Evolutionary conservation across 2,113 vertebrate species (phyloP).

Genomic region (Pelmatolapia mariae): DNA sequence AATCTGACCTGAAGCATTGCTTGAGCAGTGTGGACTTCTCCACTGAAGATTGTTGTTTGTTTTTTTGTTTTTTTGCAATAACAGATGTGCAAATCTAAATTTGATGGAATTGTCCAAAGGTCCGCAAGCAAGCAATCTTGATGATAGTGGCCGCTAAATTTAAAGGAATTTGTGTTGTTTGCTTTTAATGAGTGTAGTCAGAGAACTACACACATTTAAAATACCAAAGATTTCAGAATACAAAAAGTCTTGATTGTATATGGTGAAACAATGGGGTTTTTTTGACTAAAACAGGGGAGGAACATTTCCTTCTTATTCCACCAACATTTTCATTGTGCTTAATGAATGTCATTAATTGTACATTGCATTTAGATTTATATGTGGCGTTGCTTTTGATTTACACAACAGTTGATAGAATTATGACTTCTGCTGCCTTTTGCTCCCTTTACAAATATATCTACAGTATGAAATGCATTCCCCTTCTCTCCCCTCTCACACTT

Average conservation of each 20-base stretch:
- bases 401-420: background rate
- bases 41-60: background rate
- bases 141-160: background rate
- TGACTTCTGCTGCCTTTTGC: background rate
- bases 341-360: background rate
- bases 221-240: background rate
- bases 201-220: background rate
- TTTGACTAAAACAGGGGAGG: background rate
- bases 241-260: background rate
- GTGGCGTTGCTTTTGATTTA: background rate
- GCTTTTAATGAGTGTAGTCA: background rate
- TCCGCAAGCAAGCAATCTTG: background rate
- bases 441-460: background rate
- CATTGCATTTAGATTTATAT: background rate
- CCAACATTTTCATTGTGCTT: background rate
- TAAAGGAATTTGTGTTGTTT: background rate
- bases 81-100: background rate
- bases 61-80: background rate
- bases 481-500: background rate
- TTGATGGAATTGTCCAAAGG: background rate
- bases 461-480: background rate
- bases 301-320: background rate
- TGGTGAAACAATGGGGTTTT: background rate
- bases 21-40: background rate
- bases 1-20: background rate